phyloP scores from a whole-genome alignment of 2,113 vertebrate genomes.

The Eidolon helvum region DNA sequence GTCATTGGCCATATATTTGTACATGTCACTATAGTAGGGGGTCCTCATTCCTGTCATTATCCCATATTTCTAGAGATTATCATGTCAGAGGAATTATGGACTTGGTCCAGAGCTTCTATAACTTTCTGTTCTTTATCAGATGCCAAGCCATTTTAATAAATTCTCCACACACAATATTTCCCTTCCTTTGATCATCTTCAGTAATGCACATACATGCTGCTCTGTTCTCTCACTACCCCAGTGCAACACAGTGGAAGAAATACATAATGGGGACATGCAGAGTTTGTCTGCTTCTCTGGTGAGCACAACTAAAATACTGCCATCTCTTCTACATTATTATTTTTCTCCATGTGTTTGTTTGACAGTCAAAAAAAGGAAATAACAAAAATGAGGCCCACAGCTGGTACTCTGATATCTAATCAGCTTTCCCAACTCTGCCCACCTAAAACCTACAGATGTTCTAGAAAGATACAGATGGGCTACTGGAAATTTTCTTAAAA shows the following conservation, averaged over 20 bases:
- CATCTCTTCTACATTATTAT: background rate
- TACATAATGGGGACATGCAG: background rate
- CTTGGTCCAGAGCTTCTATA: background rate
- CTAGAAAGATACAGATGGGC: background rate
- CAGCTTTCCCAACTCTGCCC: background rate
- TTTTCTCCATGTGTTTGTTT: background rate
- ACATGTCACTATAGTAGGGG: accelerated
- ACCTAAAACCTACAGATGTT: background rate
- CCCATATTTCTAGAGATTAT: background rate
- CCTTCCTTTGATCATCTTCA: background rate
- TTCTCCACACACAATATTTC: accelerated
- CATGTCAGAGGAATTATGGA: background rate
- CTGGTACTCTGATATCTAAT: background rate
- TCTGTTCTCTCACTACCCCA: background rate
- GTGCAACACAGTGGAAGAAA: background rate
- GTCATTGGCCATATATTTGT: background rate
- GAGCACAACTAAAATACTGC: background rate
- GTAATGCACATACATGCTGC: background rate
- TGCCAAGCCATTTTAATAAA: background rate
- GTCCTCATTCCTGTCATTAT: background rate
- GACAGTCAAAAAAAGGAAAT: background rate
- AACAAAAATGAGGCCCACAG: background rate
- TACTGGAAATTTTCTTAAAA: background rate
- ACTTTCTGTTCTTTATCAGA: background rate
- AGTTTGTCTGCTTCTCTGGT: background rate